These are phyloP conservation scores for Muricea muricata DNA, from an alignment of 92 coral and sea anemone genomes.

Conservation along the genomic window DNA sequence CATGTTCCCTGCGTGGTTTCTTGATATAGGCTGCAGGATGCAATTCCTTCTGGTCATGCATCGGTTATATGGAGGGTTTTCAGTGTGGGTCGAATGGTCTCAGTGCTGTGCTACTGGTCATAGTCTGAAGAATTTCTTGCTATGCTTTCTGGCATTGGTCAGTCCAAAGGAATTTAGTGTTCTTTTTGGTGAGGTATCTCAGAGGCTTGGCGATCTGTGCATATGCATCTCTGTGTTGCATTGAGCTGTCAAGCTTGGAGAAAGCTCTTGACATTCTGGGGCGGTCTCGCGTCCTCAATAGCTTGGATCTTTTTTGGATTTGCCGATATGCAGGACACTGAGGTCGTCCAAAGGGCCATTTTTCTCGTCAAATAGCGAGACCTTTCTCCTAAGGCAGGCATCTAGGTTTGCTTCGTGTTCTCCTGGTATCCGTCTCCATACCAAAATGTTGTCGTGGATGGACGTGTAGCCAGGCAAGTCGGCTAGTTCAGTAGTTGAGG, in stretches of 20 bases:
- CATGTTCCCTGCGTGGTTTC: neutral
- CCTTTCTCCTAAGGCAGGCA: conserved; percentile 33
- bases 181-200: conserved; percentile 7
- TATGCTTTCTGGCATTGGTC: conserved; percentile 8
- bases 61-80: conserved; percentile 22
- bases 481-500: conserved; percentile 31
- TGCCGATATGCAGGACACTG: conserved; percentile 36
- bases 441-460: conserved; percentile 47
- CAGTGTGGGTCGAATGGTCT: conserved; percentile 1
- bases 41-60: conserved; percentile 17
- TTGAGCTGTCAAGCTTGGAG: conserved; percentile 40
- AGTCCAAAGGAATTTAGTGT: conserved; percentile 8
- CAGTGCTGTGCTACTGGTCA: too few species aligned
- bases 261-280: conserved; percentile 30
- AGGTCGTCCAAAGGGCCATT: conserved; percentile 27
- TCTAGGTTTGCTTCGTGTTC: conserved; percentile 21
- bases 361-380: neutral
- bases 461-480: conserved; percentile 21
- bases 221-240: conserved; percentile 2
- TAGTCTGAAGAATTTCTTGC: conserved; percentile 20
- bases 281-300: conserved; percentile 10
- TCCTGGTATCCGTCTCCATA: conserved; percentile 5
- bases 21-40: conserved; percentile 18
- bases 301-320: conserved; percentile 34
- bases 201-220: conserved; percentile 29